Evolutionary conservation across 2,113 vertebrate genomes (phyloP).

Genomic region (Sturnira hondurensis): DNA sequence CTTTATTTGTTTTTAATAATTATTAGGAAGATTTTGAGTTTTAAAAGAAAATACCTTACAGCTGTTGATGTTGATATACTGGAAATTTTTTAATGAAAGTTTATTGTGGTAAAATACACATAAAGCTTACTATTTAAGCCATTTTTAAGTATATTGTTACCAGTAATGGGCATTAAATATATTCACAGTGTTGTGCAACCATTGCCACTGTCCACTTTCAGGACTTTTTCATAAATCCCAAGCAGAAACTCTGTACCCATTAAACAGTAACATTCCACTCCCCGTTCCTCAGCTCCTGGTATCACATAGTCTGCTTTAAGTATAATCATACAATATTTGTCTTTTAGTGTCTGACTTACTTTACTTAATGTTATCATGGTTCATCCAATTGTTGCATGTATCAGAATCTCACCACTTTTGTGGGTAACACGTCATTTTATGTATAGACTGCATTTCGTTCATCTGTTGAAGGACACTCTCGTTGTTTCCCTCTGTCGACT

Average conservation of each 20-base stretch:
- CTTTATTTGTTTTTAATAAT: background rate
- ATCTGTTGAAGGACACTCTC: background rate
- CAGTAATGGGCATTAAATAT: background rate
- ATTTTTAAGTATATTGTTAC: background rate
- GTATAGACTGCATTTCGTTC: background rate
- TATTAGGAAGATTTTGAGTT: background rate
- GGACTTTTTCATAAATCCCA: background rate
- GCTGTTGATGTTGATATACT: background rate
- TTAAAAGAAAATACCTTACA: constrained; percentile 34
- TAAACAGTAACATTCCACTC: background rate
- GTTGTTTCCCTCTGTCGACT: background rate
- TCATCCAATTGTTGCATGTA: background rate
- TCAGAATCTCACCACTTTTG: background rate
- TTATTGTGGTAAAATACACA: background rate
- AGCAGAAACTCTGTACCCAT: background rate
- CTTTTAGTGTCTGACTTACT: background rate
- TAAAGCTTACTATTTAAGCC: background rate
- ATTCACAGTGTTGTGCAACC: background rate
- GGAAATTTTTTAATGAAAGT: background rate
- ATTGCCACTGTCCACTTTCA: background rate
- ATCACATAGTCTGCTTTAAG: background rate
- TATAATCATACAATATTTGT: background rate
- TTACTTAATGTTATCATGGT: background rate
- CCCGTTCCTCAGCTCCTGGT: background rate
- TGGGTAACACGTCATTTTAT: background rate